These are phyloP conservation scores for Callionymus lyra DNA, from an alignment of 2,113 vertebrate species.

Conservation along the genomic window DNA sequence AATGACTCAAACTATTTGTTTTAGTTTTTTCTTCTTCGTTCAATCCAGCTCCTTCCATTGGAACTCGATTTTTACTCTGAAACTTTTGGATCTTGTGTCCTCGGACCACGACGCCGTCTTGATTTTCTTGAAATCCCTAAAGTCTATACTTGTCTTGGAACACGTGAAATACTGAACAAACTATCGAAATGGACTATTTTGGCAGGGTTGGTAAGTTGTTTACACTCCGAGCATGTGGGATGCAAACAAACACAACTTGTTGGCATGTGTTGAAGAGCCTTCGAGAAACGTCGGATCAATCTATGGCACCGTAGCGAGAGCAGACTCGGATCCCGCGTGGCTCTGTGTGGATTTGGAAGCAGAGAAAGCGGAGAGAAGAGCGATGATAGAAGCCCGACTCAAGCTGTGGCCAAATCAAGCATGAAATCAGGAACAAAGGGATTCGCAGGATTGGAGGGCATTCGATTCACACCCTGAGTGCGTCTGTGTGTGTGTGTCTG, in stretches of 20 bases:
- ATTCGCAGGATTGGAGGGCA: conserved; percentile 62
- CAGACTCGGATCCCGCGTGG: conserved; percentile 29
- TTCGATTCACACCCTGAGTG: conserved; percentile 52
- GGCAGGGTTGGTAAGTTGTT: conserved; percentile 43
- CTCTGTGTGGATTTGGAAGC: conserved; percentile 56
- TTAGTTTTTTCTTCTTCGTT: too few relatives aligned
- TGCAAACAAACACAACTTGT: conserved; percentile 41
- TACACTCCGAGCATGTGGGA: conserved; percentile 19
- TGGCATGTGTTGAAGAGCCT: conserved; percentile 38
- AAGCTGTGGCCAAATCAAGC: conserved; percentile 65
- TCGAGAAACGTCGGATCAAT: conserved; percentile 26
- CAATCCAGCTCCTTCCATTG: too few relatives aligned
- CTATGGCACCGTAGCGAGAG: conserved; percentile 27
- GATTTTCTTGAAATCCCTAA: too few relatives aligned
- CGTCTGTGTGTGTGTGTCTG: conserved; percentile 2
- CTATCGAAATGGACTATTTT: conserved; percentile 21
- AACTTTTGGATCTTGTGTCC: too few relatives aligned
- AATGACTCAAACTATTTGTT: too few relatives aligned
- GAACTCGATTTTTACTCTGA: too few relatives aligned
- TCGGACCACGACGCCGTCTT: too few relatives aligned
- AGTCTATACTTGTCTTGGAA: too few relatives aligned
- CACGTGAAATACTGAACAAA: background rate
- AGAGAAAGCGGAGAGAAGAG: conserved; percentile 52
- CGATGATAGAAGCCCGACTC: conserved; percentile 50
- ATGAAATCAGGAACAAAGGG: conserved; percentile 68